Evolutionary conservation across 2,888 invertebrate genomes (phyloP).

Genomic region (Helobdella robusta): DNA sequence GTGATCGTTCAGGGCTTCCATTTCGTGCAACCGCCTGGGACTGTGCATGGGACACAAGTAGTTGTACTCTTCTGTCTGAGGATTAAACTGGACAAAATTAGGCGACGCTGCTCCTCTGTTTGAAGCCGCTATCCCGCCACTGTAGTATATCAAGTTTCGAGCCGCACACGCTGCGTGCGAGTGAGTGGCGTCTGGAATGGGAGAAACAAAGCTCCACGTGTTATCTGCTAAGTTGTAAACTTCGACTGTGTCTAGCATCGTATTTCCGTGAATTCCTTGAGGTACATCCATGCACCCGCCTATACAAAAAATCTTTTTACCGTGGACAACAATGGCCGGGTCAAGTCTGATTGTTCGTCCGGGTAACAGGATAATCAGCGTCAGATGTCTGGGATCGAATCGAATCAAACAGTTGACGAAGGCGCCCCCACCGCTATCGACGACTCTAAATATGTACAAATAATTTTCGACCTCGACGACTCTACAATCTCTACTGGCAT

Average conservation of each 20-base stretch:
- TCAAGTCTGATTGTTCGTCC: constrained; percentile 44
- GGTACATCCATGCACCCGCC: constrained; percentile 38
- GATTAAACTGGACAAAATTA: constrained; percentile 42
- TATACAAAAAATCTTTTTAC: constrained; percentile 42
- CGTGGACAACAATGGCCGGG: constrained; percentile 42
- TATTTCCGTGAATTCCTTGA: constrained; percentile 25
- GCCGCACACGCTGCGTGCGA: constrained; percentile 42
- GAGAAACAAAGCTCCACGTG: constrained; percentile 43
- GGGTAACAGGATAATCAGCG: constrained; percentile 43
- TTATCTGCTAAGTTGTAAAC: constrained; percentile 44
- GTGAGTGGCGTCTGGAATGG: constrained; percentile 43
- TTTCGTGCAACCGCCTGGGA: constrained; percentile 46
- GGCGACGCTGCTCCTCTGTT: constrained; percentile 34
- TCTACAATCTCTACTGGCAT: constrained; percentile 45
- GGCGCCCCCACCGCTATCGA: constrained; percentile 48
- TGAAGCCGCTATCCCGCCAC: constrained; percentile 44
- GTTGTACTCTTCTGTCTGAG: constrained; percentile 40
- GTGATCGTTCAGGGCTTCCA: constrained; percentile 40
- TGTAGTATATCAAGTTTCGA: constrained; percentile 42
- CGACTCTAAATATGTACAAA: constrained; percentile 45
- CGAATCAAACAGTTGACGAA: constrained; percentile 45
- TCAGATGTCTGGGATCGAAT: constrained; percentile 46
- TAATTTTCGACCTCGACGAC: constrained; percentile 45
- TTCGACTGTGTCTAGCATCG: constrained; percentile 45
- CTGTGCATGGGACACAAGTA: constrained; percentile 43